Base-by-base conservation (phyloP, 1,140 invertebrate genomes). In the Agraylea sexmaculata region DNA sequence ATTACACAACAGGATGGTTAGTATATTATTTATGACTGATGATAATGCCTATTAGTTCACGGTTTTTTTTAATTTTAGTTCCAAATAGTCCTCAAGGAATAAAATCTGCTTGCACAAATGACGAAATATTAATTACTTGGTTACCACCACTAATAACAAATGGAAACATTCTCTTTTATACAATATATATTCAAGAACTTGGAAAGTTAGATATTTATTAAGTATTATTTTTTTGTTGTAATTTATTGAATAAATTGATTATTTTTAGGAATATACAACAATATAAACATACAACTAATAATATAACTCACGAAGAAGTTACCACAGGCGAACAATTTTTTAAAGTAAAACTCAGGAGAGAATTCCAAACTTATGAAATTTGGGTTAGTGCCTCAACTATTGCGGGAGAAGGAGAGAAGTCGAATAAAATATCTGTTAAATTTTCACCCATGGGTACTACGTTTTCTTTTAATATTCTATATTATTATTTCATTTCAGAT, bases 371-470 rank as follows among this genome's bases (percentile, higher is more conserved):
- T 10, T 88, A 88, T 56, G 83, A 88, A 54, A 84, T 87, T 52
- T 89, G 85, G 84, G 79, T 89, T 7, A 80, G 82, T 1, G 85
- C 85, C 2, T 81, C 81, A n/a, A 89, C 85, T 1, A 71, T 70
- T 1, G 71, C 79, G 2, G 87, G 86, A 0, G 86, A 89, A 63
- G 85, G 84, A 3, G 61, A 67, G 42, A 58, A 59, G 7, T 60
- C 60, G 0, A 58, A 56, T 0, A 58, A 39, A 4, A 25, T 46
- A n/a, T 40, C 37, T 2, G 41, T 46, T 23, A 44, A 49, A 30
- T 44, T 44, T n/a, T 34, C 33, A 19, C 10, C 31, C n/a, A 46
- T 40, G 27, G 32, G 47, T 49, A 29, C 23, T n/a, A n/a, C n/a
- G n/a, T n/a, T n/a, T n/a, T n/a, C n/a, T n/a, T n/a, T n/a, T n/a